phyloP scores from a whole-genome alignment of 2,113 vertebrate species.

The Geococcyx californianus region DNA sequence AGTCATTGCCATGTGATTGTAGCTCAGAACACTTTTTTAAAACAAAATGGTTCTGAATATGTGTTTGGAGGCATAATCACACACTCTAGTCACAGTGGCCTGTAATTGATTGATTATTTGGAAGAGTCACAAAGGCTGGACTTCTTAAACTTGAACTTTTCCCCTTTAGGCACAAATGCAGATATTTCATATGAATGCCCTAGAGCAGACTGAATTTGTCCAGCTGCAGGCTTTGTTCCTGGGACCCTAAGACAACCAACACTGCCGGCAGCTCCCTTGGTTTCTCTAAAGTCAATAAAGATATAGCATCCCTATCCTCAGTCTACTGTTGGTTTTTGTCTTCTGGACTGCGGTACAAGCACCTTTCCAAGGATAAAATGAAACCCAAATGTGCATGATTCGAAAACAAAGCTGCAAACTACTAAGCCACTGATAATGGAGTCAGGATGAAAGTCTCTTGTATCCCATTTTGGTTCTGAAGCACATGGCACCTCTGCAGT shows the following conservation, averaged over 20 bases:
- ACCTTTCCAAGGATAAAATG: constrained; percentile 12
- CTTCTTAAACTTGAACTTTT: neutral
- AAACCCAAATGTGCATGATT: neutral
- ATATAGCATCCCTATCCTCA: neutral
- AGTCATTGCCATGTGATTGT: neutral
- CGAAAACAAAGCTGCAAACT: neutral
- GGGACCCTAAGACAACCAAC: neutral
- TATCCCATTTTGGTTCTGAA: neutral
- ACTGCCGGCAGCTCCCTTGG: neutral
- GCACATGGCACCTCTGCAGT: neutral
- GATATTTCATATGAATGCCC: neutral
- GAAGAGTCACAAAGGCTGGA: neutral
- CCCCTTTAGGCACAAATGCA: neutral
- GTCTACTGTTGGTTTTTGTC: neutral
- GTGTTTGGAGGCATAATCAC: neutral
- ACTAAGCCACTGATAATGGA: neutral
- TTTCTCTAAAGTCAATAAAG: neutral
- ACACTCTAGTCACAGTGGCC: neutral
- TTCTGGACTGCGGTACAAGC: neutral
- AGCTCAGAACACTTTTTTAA: neutral
- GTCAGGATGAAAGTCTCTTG: neutral
- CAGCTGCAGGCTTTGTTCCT: constrained; percentile 19
- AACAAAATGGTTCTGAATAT: neutral
- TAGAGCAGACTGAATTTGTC: neutral
- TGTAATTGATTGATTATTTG: neutral